phyloP scores from a whole-genome alignment of 2,797 vertebrate genomes.

The Odontamblyopus lacepedii region DNA sequence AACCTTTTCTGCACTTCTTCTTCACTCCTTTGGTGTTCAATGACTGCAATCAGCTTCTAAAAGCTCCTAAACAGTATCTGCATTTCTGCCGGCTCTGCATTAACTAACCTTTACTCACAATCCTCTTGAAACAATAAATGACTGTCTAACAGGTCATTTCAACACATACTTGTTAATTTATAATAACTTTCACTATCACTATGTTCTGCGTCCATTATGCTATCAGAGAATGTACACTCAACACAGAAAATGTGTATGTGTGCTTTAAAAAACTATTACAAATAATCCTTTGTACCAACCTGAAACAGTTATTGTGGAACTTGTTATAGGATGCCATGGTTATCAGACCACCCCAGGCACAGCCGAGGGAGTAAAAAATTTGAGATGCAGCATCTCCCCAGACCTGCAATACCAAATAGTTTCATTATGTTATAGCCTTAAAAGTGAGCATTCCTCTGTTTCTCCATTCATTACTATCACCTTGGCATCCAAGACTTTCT shows the following conservation, averaged over 20 bases:
- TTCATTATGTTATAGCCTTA: neutral
- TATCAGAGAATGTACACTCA: neutral
- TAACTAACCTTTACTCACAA: slow-evolving; percentile 31
- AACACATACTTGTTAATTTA: neutral
- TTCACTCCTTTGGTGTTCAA: slow-evolving; percentile 20
- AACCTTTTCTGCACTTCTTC: slow-evolving; percentile 28
- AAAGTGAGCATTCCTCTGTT: neutral
- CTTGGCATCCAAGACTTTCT: slow-evolving; percentile 97
- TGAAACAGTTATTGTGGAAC: slow-evolving; percentile 99
- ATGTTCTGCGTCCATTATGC: neutral
- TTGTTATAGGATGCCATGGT: slow-evolving; percentile 99
- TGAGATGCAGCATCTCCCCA: slow-evolving; percentile 98
- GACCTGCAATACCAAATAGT: slow-evolving; percentile 78
- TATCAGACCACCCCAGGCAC: slow-evolving; percentile 97
- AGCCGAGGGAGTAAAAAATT: slow-evolving; percentile 98
- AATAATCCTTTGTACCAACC: slow-evolving; percentile 69
- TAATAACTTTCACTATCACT: neutral
- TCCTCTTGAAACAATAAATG: neutral
- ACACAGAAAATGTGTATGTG: neutral
- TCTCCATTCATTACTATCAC: slow-evolving; percentile 60
- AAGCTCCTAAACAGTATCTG: slow-evolving; percentile 33
- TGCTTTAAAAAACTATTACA: neutral
- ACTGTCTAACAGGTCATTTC: neutral
- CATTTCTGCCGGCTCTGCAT: slow-evolving; percentile 24
- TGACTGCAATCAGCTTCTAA: slow-evolving; percentile 20